phyloP scores from a whole-genome alignment of 1,140 invertebrate genomes.

The Drosophila saltans region DNA sequence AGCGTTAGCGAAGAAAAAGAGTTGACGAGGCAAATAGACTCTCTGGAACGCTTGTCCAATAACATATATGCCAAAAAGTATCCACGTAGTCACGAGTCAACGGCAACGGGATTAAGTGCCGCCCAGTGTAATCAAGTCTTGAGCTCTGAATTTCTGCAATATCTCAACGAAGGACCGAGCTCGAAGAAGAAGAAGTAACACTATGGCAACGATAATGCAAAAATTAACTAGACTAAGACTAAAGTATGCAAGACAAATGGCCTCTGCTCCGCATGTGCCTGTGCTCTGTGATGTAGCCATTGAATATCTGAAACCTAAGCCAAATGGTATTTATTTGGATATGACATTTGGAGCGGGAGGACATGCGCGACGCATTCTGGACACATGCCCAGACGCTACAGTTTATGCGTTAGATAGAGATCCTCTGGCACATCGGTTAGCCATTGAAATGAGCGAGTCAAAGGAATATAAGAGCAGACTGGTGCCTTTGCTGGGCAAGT shows the following conservation, averaged over 20 bases:
- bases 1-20: slow-evolving; percentile 83
- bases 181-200: slow-evolving; percentile 31
- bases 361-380: slow-evolving; percentile 88
- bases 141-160: slow-evolving; percentile 88
- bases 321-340: slow-evolving; percentile 88
- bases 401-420: slow-evolving; percentile 95
- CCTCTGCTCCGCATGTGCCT: slow-evolving; percentile 85
- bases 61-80: slow-evolving; percentile 89
- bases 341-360: slow-evolving; percentile 98
- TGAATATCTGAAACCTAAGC: slow-evolving; percentile 86
- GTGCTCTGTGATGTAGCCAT: slow-evolving; percentile 90
- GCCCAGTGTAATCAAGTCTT: slow-evolving; percentile 89
- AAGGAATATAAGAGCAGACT: slow-evolving; percentile 88
- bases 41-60: slow-evolving; percentile 88
- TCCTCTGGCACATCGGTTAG: slow-evolving; percentile 89
- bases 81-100: slow-evolving; percentile 84
- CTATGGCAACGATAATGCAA: slow-evolving; percentile 32
- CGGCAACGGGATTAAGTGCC: slow-evolving; percentile 87
- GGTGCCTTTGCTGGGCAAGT: slow-evolving; percentile 91
- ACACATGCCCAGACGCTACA: slow-evolving; percentile 86
- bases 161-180: slow-evolving; percentile 85
- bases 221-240: slow-evolving; percentile 59
- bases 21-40: slow-evolving; percentile 87
- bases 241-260: slow-evolving; percentile 20
- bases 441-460: slow-evolving; percentile 85